Conservation (phyloP, 2,113 vertebrate species). For the Scolopax mira region DNA sequence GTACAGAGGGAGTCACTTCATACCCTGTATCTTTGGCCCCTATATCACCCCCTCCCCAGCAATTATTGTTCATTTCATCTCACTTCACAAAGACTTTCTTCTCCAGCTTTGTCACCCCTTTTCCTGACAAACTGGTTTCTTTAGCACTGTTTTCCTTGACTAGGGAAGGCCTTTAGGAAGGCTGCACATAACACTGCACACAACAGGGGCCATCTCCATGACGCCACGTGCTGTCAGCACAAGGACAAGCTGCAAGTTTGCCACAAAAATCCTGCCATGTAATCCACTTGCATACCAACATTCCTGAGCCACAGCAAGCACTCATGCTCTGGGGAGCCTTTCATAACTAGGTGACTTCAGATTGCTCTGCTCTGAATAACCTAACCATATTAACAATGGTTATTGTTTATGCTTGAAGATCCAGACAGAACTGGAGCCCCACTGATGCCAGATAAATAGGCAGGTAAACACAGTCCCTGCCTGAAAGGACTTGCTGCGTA, state of each 20-base stretch:
- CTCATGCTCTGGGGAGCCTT: slow-evolving; percentile 18
- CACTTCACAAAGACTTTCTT: not conserved
- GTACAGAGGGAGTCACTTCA: accelerated
- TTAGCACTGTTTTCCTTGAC: not conserved
- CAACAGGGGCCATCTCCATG: not conserved
- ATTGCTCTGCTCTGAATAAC: slow-evolving; percentile 16
- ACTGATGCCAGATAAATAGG: not conserved
- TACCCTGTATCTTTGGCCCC: not conserved
- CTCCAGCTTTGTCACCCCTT: not conserved
- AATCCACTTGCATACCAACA: slow-evolving; percentile 14
- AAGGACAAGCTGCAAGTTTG: not conserved
- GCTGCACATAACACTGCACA: not conserved
- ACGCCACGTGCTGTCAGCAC: not conserved
- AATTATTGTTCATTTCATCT: not conserved
- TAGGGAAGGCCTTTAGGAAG: not conserved
- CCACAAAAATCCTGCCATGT: not conserved
- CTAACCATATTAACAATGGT: not conserved
- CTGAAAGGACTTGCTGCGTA: not conserved
- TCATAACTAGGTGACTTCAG: slow-evolving; percentile 43
- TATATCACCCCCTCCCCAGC: not conserved
- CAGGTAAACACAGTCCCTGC: slow-evolving; percentile 9
- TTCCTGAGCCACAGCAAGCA: slow-evolving; percentile 22
- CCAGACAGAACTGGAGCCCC: not conserved
- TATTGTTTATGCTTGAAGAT: not conserved
- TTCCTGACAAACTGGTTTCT: not conserved